These are phyloP conservation scores for Formica aserva DNA, from an alignment of 2,888 invertebrate genomes.

Conservation along the genomic window DNA sequence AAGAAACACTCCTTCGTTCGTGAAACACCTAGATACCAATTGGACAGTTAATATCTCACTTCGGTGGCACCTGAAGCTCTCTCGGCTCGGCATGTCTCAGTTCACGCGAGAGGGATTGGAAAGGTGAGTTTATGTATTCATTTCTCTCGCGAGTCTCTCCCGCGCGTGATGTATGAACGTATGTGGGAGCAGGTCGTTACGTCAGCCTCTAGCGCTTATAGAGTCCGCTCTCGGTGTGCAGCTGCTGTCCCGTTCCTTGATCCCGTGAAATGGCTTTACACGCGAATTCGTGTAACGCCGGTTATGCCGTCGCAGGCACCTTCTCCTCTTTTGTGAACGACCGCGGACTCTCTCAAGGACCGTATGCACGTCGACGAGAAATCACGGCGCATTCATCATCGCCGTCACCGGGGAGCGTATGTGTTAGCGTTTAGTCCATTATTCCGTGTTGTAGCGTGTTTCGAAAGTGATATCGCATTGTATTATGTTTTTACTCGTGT, in stretches of 20 bases:
- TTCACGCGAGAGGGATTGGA: conserved; percentile 73
- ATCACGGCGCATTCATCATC: conserved; percentile 52
- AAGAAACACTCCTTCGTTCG: conserved; percentile 58
- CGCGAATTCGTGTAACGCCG: conserved; percentile 61
- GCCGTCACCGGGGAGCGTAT: conserved; percentile 14
- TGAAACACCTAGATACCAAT: conserved; percentile 73
- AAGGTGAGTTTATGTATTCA: conserved; percentile 80
- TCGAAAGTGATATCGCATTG: conserved; percentile 55
- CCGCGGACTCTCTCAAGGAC: conserved; percentile 12
- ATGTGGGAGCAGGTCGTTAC: conserved; percentile 79
- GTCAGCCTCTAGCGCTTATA: conserved; percentile 65
- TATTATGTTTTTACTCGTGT: conserved; percentile 38
- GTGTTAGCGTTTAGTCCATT: conserved; percentile 52
- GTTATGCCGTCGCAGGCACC: conserved; percentile 22
- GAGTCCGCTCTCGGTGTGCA: conserved; percentile 53
- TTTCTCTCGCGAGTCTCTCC: conserved; percentile 72
- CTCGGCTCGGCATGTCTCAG: conserved; percentile 60
- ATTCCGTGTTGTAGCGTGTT: conserved; percentile 48
- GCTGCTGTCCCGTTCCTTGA: conserved; percentile 61
- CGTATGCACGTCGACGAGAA: conserved; percentile 34
- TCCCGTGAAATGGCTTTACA: conserved; percentile 56
- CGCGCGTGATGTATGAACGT: conserved; percentile 75
- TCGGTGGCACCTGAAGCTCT: conserved; percentile 59
- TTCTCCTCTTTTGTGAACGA: conserved; percentile 27
- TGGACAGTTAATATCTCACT: conserved; percentile 77